Percentiles rank a stretch among this genome's conserved stretches.
These are phyloP conservation scores for Eupithecia exiguata DNA, from an alignment of 2,888 invertebrate genomes.

Conservation along the genomic window DNA sequence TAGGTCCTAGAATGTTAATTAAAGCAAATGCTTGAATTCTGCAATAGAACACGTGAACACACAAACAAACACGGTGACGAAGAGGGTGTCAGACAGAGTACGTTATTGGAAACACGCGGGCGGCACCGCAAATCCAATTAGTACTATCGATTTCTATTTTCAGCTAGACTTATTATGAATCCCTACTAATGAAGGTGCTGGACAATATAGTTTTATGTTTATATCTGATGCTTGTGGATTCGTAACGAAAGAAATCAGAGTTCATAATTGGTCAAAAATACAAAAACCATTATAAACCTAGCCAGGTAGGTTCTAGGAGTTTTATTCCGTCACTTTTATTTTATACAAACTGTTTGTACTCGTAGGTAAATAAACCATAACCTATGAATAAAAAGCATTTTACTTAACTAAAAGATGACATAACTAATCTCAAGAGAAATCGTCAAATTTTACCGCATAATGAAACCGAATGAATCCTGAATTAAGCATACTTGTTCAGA, in stretches of 20 bases:
- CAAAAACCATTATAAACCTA: not conserved
- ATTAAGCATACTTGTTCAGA: conserved; percentile 8
- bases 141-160: conserved; percentile 36
- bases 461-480: conserved; percentile 14
- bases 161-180: conserved; percentile 36
- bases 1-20: conserved; percentile 12
- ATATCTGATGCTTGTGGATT: conserved; percentile 5
- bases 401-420: not conserved
- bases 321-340: not conserved
- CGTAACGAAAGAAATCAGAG: not conserved
- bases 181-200: conserved; percentile 30
- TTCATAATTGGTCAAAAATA: not conserved
- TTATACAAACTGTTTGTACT: not conserved
- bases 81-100: conserved; percentile 14
- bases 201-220: not conserved
- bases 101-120: conserved; percentile 22
- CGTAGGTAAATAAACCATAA: not conserved
- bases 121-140: conserved; percentile 38
- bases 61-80: conserved; percentile 12
- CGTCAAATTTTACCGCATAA: conserved; percentile 6
- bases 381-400: not conserved
- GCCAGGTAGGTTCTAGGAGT: not conserved
- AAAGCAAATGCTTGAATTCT: not conserved
- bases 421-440: conserved; percentile 2
- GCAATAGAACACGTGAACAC: not conserved